Conservation (phyloP, 2,113 vertebrate genomes). For the Cheirogaleus medius region DNA sequence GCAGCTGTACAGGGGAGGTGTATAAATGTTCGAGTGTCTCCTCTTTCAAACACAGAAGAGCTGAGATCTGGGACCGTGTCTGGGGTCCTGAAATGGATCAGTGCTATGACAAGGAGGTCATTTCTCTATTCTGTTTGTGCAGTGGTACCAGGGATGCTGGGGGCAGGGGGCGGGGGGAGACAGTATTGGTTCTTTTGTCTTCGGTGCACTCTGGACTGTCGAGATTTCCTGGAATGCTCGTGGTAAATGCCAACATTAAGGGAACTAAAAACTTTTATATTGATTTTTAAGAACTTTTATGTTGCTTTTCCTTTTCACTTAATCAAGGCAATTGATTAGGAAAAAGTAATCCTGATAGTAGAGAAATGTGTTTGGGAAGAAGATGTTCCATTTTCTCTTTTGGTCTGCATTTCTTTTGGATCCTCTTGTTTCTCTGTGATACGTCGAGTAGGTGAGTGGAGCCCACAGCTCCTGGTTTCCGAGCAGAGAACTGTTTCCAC, state of each 20-base stretch:
- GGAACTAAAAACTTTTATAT: background rate
- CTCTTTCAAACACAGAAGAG: background rate
- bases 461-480: background rate
- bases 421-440: background rate
- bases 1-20: background rate
- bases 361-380: background rate
- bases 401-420: background rate
- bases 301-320: background rate
- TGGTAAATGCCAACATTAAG: background rate
- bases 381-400: background rate
- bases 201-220: fast-evolving
- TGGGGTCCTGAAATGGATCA: background rate
- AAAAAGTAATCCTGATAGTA: background rate
- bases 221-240: background rate
- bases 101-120: background rate
- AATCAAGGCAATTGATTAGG: background rate
- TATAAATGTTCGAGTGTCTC: background rate
- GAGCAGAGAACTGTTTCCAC: background rate
- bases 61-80: background rate
- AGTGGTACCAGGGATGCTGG: background rate
- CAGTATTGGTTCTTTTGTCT: background rate
- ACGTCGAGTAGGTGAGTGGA: fast-evolving
- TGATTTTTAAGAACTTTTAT: background rate
- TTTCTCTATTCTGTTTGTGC: background rate
- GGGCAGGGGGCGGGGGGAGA: no score